Percentiles rank a stretch among this genome's conserved stretches.
These are phyloP conservation scores for Mylabris phalerata DNA, from an alignment of 1,140 invertebrate species.

Conservation along the genomic window DNA sequence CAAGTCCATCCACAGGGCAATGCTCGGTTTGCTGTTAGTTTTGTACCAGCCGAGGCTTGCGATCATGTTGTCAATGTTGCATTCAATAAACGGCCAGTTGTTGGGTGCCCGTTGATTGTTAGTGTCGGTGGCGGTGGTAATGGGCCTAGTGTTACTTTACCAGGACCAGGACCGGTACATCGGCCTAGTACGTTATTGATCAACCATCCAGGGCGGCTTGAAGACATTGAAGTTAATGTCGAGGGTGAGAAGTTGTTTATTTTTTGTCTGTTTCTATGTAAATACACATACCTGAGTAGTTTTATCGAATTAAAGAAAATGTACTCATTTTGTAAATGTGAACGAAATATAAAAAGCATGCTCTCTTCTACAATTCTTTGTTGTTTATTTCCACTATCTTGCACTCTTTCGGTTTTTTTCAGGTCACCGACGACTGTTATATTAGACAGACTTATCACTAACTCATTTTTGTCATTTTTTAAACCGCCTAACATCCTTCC, in stretches of 20 bases:
- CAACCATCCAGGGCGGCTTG: constrained; percentile 71
- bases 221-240: constrained; percentile 90
- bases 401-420: constrained; percentile 45
- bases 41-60: constrained; percentile 86
- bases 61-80: constrained; percentile 94
- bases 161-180: constrained; percentile 58
- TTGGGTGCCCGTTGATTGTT: constrained; percentile 75
- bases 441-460: constrained; percentile 41
- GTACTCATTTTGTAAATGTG: constrained; percentile 21
- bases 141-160: constrained; percentile 63
- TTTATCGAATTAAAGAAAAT: not conserved
- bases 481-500: constrained; percentile 2
- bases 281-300: no score
- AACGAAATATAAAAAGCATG: constrained; percentile 28
- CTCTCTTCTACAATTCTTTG: constrained; percentile 20
- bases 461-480: not conserved
- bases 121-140: constrained; percentile 63
- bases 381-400: constrained; percentile 29
- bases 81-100: constrained; percentile 83
- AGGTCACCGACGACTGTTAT: constrained; percentile 53
- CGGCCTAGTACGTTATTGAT: constrained; percentile 57
- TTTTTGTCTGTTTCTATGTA: not conserved
- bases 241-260: constrained; percentile 63
- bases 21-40: constrained; percentile 87
- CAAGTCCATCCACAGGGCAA: constrained; percentile 93